Percentiles rank a stretch among this genome's conserved stretches.
These are phyloP conservation scores for Fundulus diaphanus DNA, from an alignment of 2,797 vertebrate genomes.

Conservation along the genomic window DNA sequence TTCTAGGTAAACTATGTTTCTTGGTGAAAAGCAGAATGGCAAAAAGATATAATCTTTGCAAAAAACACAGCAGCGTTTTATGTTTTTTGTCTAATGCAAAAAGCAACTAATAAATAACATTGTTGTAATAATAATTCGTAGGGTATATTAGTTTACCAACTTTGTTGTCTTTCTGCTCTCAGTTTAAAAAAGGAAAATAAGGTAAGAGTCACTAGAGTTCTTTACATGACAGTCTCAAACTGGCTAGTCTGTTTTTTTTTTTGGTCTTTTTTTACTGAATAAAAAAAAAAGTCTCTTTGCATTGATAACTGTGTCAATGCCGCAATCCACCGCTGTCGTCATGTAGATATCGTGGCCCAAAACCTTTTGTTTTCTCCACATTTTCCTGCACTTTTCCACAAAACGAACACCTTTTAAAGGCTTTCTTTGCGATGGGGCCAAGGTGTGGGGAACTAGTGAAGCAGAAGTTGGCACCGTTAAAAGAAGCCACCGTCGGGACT, in stretches of 20 bases:
- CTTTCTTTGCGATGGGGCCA: conserved; percentile 62
- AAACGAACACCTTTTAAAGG: conserved; percentile 53
- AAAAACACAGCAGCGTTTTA: background rate
- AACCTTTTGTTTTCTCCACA: conserved; percentile 39
- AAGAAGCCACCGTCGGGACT: conserved; percentile 52
- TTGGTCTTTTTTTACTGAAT: too few relatives aligned
- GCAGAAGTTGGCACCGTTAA: conserved; percentile 54
- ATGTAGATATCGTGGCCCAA: conserved; percentile 34
- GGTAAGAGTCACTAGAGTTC: background rate
- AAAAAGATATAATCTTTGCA: background rate
- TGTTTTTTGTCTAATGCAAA: background rate
- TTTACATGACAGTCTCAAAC: background rate
- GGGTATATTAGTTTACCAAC: background rate
- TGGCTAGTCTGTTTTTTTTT: background rate
- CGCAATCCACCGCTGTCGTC: conserved; percentile 34
- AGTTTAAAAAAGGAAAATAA: background rate
- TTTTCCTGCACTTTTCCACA: conserved; percentile 43
- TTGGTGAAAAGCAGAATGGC: too few relatives aligned
- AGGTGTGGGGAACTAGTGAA: conserved; percentile 64
- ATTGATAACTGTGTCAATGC: conserved; percentile 14
- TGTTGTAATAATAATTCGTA: background rate
- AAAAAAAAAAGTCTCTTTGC: conserved; percentile 17
- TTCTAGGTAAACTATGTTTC: too few relatives aligned
- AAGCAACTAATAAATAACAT: background rate
- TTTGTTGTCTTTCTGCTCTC: background rate